Conservation (phyloP, 2,113 vertebrate species). For the Xyliphius kryptos region DNA sequence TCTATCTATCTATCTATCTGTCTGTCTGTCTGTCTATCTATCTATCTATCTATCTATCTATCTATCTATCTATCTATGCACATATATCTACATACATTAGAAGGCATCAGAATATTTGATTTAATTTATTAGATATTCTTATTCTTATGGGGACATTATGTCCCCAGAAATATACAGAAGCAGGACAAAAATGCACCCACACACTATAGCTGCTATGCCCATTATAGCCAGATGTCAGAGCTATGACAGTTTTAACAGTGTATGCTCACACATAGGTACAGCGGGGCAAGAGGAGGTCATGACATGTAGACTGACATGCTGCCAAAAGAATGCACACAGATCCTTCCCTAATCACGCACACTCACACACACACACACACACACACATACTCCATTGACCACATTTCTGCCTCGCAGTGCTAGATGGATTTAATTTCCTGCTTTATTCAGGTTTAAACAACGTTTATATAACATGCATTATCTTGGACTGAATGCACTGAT, state of each 20-base stretch:
- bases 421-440: conserved; percentile 5
- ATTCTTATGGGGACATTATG: too few species aligned
- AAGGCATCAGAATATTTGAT: too few species aligned
- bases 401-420: conserved; percentile 23
- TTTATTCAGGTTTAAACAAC: conserved; percentile 23
- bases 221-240: conserved; percentile 32
- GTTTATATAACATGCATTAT: conserved; percentile 5
- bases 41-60: too few species aligned
- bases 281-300: conserved; percentile 2
- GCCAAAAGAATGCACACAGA: conserved; percentile 1
- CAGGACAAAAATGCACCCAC: conserved; percentile 1
- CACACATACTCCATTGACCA: too few species aligned
- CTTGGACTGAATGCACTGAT: neutral
- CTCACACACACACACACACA: conserved; percentile 15
- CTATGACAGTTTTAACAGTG: conserved; percentile 27
- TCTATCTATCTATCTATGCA: too few species aligned
- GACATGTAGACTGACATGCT: conserved; percentile 26
- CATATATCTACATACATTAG: too few species aligned
- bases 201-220: conserved; percentile 11
- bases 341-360: too few species aligned
- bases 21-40: too few species aligned
- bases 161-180: too few species aligned
- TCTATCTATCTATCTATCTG: too few species aligned
- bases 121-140: too few species aligned
- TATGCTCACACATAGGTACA: conserved; percentile 27